These are phyloP conservation scores for Odontamblyopus rebecca DNA, from an alignment of 2,797 vertebrate genomes.

Conservation along the genomic window DNA sequence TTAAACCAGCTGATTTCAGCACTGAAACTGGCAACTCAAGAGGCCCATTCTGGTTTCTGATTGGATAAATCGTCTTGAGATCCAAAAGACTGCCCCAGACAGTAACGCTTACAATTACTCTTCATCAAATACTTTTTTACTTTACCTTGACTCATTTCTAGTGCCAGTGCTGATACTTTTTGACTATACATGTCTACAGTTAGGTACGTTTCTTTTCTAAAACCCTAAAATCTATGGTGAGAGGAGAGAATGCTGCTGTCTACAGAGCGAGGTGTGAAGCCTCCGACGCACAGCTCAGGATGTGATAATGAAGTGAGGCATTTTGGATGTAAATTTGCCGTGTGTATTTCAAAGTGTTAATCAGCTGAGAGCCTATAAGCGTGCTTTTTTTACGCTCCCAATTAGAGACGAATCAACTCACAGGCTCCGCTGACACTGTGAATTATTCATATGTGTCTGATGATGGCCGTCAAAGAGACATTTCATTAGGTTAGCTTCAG, in stretches of 20 bases:
- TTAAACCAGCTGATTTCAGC: too few species aligned
- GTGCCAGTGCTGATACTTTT: too few species aligned
- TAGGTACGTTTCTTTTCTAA: too few species aligned
- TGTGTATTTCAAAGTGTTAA: not conserved
- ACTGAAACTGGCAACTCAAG: too few species aligned
- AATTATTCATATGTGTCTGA: constrained; percentile 5
- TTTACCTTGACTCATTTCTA: too few species aligned
- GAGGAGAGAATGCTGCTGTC: not conserved
- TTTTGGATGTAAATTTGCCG: not conserved
- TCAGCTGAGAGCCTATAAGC: not conserved
- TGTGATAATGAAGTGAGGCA: not conserved
- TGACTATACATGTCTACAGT: too few species aligned
- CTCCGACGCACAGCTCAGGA: not conserved
- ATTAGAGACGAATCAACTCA: not conserved
- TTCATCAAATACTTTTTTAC: too few species aligned
- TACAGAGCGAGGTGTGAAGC: not conserved
- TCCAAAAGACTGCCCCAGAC: too few species aligned
- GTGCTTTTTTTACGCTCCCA: not conserved
- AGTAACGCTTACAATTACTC: too few species aligned
- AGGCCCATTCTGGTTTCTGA: too few species aligned
- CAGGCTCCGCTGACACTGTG: not conserved
- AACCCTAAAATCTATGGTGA: not conserved
- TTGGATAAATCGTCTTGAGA: too few species aligned
- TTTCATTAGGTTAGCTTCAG: not conserved
- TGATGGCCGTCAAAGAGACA: not conserved